A percentile compares a stretch with the other conserved stretches of the same genome.
These are phyloP conservation scores for Ranitomeya imitator DNA, from an alignment of 2,113 vertebrate genomes.

Conservation along the genomic window DNA sequence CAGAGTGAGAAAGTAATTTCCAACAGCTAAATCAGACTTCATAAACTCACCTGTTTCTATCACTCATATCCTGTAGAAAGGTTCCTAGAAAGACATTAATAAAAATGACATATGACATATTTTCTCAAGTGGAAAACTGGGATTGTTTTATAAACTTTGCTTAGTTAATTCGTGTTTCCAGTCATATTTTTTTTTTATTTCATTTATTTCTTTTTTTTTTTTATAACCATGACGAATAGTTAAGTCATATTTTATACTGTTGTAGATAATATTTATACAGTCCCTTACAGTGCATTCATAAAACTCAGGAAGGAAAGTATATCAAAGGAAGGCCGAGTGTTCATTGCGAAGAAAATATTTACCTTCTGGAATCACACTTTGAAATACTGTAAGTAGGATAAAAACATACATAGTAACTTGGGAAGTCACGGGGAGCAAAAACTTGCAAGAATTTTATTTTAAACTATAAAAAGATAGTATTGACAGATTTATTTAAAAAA, in stretches of 20 bases:
- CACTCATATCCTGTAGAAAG: constrained; percentile 61
- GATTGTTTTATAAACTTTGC: constrained; percentile 65
- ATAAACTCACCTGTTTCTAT: constrained; percentile 63
- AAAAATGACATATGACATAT: constrained; percentile 65
- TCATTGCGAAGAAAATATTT: constrained; percentile 41
- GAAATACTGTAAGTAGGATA: constrained; percentile 9
- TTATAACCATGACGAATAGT: constrained; percentile 56
- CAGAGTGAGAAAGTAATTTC: constrained; percentile 68
- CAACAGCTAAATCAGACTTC: constrained; percentile 62
- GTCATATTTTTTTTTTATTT: constrained; percentile 33
- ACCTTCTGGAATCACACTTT: constrained; percentile 6
- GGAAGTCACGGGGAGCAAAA: neutral
- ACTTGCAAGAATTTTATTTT: neutral
- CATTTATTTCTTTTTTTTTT: constrained; percentile 44
- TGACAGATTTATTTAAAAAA: too few relatives aligned
- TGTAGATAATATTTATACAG: constrained; percentile 38
- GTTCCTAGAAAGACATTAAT: constrained; percentile 62
- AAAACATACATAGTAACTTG: neutral
- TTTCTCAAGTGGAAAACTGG: constrained; percentile 64
- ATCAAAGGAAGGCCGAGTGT: constrained; percentile 34
- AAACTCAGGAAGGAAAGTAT: constrained; percentile 37
- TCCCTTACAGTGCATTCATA: constrained; percentile 43
- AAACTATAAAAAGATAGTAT: too few relatives aligned
- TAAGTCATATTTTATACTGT: constrained; percentile 60
- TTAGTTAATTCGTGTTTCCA: constrained; percentile 65